phyloP scores from a whole-genome alignment of 2,113 vertebrate genomes.

The Suricata suricatta region DNA sequence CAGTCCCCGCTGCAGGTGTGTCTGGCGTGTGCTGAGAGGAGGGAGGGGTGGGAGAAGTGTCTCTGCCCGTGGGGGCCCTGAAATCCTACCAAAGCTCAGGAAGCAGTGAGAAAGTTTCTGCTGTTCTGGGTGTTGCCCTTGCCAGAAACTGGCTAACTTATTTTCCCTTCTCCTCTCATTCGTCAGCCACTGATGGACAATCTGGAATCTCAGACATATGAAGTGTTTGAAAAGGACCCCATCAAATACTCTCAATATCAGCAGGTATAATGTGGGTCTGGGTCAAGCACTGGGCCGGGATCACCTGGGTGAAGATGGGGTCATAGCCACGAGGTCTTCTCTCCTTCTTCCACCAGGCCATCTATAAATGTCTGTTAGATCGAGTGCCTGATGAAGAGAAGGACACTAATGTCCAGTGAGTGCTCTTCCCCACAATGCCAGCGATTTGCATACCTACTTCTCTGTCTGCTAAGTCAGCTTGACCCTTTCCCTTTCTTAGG shows the following conservation, averaged over 20 bases:
- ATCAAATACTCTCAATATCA: slow-evolving; percentile 97
- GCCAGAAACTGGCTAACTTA: background rate
- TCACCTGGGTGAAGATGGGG: background rate
- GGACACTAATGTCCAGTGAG: slow-evolving; percentile 93
- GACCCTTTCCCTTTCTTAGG: slow-evolving; percentile 75
- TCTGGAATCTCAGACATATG: slow-evolving; percentile 95
- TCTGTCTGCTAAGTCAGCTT: background rate
- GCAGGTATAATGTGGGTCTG: slow-evolving; percentile 85
- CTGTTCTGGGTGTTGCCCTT: background rate
- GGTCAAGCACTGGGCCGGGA: background rate
- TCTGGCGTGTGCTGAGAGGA: background rate
- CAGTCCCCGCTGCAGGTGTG: slow-evolving; percentile 94
- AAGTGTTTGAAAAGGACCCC: slow-evolving; percentile 96
- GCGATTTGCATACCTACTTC: background rate
- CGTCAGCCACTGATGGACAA: slow-evolving; percentile 96
- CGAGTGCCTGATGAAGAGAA: slow-evolving; percentile 94
- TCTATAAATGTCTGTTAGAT: slow-evolving; percentile 94
- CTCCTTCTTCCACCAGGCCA: slow-evolving; percentile 83
- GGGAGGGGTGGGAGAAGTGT: background rate
- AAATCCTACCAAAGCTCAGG: background rate
- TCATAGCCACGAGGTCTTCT: background rate
- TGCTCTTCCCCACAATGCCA: slow-evolving; percentile 44
- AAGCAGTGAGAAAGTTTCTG: background rate
- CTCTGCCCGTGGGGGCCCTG: background rate
- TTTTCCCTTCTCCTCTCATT: background rate